Conservation (phyloP, 2,888 invertebrate species). For the Yponomeuta evonymella region DNA sequence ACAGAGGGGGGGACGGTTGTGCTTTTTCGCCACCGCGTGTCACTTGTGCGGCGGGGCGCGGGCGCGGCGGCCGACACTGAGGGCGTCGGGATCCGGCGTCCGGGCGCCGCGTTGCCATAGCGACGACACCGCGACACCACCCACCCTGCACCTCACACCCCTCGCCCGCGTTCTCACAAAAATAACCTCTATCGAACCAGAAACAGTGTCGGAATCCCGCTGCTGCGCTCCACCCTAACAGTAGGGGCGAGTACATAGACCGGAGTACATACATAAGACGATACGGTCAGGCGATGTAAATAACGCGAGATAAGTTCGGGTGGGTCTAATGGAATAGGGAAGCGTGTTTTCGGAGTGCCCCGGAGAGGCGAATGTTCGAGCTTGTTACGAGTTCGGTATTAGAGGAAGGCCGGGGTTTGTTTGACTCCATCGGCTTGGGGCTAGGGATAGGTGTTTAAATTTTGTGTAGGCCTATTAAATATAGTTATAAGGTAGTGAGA, state of each 20-base stretch:
- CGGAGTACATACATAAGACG: constrained; percentile 68
- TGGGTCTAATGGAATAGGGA: constrained; percentile 74
- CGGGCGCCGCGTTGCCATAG: constrained; percentile 77
- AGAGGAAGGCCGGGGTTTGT: background rate
- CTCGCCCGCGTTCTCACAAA: constrained; percentile 34
- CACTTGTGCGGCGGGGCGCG: constrained; percentile 68
- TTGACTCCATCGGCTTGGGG: too few species aligned
- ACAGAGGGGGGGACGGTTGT: constrained; percentile 59
- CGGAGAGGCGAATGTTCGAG: constrained; percentile 56
- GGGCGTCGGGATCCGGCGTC: constrained; percentile 78
- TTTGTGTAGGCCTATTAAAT: too few species aligned
- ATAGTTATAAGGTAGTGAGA: too few species aligned
- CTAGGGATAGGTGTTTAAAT: too few species aligned
- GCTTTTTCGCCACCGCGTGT: constrained; percentile 73
- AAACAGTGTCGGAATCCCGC: background rate
- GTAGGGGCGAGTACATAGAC: constrained; percentile 49
- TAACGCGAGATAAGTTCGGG: constrained; percentile 72
- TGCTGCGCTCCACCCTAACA: background rate
- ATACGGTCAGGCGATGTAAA: constrained; percentile 76
- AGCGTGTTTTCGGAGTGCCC: constrained; percentile 69
- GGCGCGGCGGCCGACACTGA: constrained; percentile 76
- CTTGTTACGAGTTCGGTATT: constrained; percentile 42
- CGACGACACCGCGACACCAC: constrained; percentile 74
- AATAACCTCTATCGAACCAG: constrained; percentile 36
- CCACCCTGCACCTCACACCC: constrained; percentile 31